These are phyloP conservation scores for Progne subis DNA, from an alignment of 2,113 vertebrate genomes.

Conservation along the genomic window DNA sequence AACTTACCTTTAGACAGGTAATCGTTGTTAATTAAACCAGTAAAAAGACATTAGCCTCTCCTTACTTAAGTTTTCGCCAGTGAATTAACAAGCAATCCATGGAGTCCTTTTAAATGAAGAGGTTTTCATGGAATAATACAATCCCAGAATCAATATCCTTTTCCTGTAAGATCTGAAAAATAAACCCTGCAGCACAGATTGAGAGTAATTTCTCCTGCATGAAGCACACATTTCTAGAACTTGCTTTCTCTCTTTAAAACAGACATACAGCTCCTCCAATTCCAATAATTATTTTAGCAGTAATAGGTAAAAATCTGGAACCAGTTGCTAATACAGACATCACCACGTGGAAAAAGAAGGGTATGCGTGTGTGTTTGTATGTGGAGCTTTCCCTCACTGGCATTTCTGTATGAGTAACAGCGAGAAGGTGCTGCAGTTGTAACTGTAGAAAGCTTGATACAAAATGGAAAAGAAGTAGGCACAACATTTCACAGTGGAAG, in stretches of 20 bases:
- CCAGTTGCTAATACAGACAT: not conserved
- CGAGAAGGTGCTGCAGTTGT: accelerated
- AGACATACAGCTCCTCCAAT: not conserved
- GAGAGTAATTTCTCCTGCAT: not conserved
- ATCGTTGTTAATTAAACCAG: constrained; percentile 43
- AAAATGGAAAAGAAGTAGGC: not conserved
- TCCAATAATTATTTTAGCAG: not conserved
- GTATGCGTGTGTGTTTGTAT: not conserved
- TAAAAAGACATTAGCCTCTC: constrained; percentile 34
- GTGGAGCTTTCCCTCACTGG: not conserved
- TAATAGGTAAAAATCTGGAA: not conserved
- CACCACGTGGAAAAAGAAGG: not conserved
- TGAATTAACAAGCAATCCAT: constrained; percentile 9
- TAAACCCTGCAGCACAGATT: not conserved
- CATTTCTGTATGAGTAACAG: not conserved
- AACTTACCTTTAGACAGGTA: constrained; percentile 44
- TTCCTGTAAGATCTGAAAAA: not conserved
- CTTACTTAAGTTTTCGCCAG: constrained; percentile 16
- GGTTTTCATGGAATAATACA: not conserved
- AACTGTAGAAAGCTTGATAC: not conserved
- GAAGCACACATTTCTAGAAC: not conserved
- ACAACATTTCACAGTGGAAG: not conserved
- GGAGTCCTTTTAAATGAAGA: not conserved
- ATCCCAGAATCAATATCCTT: not conserved
- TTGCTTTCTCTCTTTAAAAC: not conserved